A percentile compares a stretch with the other conserved stretches of the same genome.
Evolutionary conservation across 2,888 invertebrate genomes (phyloP).

Genomic region (Cheiracanthium punctorium): DNA sequence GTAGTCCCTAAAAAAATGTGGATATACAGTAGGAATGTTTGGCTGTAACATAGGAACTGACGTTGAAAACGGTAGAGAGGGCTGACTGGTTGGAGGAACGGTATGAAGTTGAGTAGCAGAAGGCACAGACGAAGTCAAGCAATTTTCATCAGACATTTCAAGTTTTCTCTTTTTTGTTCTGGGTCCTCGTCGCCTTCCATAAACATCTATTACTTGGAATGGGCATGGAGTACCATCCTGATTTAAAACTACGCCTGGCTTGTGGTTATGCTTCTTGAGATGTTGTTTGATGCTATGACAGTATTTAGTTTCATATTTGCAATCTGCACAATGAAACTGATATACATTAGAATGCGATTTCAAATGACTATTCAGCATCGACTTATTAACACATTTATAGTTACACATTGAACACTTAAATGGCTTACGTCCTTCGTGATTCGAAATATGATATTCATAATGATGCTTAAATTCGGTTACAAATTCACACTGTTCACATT

Average conservation of each 20-base stretch:
- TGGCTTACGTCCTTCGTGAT: conserved; percentile 96
- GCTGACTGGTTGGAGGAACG: not conserved
- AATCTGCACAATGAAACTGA: conserved; percentile 93
- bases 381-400: conserved; percentile 96
- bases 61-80: conserved; percentile 6
- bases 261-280: conserved; percentile 92
- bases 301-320: conserved; percentile 97
- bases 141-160: conserved; percentile 48
- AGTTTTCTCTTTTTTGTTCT: conserved; percentile 78
- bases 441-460: conserved; percentile 95
- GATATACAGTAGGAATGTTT: conserved; percentile 24
- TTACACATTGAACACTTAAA: conserved; percentile 93
- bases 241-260: conserved; percentile 91
- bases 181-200: conserved; percentile 91
- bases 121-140: conserved; percentile 16
- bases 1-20: conserved; percentile 35
- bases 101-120: not conserved
- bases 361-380: conserved; percentile 98
- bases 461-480: conserved; percentile 99
- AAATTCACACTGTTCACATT: conserved; percentile 94
- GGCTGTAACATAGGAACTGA: not conserved
- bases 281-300: conserved; percentile 98
- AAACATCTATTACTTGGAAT: conserved; percentile 90
- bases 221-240: conserved; percentile 92
- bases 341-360: conserved; percentile 92